Evolutionary conservation across 2,797 vertebrate species (phyloP).

Genomic region (Chloroceryle amazona): DNA sequence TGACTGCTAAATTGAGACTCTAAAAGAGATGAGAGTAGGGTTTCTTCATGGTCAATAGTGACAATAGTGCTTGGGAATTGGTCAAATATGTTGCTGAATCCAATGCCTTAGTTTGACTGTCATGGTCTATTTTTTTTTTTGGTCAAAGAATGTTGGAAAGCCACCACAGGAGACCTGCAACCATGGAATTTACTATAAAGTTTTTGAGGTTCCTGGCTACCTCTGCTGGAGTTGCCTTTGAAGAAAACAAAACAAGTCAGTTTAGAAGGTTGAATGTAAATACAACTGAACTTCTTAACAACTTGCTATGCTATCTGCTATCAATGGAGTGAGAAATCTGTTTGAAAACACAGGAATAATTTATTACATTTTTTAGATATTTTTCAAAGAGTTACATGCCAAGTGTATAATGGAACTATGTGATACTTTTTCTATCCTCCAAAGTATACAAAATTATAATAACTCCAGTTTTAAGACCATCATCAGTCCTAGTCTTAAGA

Average conservation of each 20-base stretch:
- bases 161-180: background rate
- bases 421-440: background rate
- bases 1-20: background rate
- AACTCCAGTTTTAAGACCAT: background rate
- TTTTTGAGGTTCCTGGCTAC: background rate
- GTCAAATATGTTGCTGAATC: slow-evolving; percentile 38
- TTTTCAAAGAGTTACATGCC: background rate
- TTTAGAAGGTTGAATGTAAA: slow-evolving; percentile 25
- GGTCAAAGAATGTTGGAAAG: background rate
- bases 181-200: slow-evolving; percentile 20
- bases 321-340: background rate
- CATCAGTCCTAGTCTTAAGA: background rate
- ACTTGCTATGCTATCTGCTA: slow-evolving; percentile 1
- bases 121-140: background rate
- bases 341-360: background rate
- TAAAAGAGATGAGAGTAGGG: background rate
- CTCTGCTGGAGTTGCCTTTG: slow-evolving; percentile 9
- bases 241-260: slow-evolving; percentile 54
- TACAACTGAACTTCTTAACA: background rate
- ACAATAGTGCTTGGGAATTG: background rate
- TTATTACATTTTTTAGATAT: background rate
- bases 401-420: background rate
- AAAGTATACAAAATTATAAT: background rate
- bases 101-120: slow-evolving; percentile 50
- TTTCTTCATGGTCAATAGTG: background rate